Conservation (phyloP, 2,797 vertebrate species). For the Eleutherodactylus coqui region DNA sequence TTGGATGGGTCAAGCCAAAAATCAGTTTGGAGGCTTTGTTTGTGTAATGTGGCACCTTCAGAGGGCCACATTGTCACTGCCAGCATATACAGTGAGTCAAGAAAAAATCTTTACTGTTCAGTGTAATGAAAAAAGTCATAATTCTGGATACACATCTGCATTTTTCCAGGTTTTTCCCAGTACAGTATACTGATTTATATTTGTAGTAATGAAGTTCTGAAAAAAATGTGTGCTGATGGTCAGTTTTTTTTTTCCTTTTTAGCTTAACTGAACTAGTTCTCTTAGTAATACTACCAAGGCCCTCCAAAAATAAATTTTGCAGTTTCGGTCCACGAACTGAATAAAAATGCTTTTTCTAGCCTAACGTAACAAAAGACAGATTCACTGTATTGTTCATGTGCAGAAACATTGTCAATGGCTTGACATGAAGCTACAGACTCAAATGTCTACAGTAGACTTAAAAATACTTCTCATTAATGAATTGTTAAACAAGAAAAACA, state of each 20-base stretch:
- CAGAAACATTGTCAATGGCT: background rate
- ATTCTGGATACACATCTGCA: too few species aligned
- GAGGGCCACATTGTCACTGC: background rate
- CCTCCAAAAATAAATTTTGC: background rate
- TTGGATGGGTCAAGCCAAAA: background rate
- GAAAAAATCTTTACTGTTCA: background rate
- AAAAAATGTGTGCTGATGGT: background rate
- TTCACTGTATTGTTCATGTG: background rate
- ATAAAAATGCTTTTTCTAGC: background rate
- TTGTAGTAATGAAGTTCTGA: too few species aligned
- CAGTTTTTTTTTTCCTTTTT: background rate
- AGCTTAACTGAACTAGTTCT: background rate
- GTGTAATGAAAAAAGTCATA: background rate
- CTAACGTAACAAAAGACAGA: background rate
- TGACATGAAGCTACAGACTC: background rate
- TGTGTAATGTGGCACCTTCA: background rate
- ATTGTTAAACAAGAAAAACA: conserved; percentile 10
- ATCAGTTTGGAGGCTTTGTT: background rate
- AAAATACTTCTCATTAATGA: background rate
- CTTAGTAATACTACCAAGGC: background rate
- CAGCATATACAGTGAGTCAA: background rate
- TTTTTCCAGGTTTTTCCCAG: background rate
- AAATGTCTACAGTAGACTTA: conserved; percentile 4
- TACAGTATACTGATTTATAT: background rate
- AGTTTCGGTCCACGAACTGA: conserved; percentile 2